These are phyloP conservation scores for Mycalesis mineus DNA, from an alignment of 2,888 invertebrate genomes.

Conservation along the genomic window DNA sequence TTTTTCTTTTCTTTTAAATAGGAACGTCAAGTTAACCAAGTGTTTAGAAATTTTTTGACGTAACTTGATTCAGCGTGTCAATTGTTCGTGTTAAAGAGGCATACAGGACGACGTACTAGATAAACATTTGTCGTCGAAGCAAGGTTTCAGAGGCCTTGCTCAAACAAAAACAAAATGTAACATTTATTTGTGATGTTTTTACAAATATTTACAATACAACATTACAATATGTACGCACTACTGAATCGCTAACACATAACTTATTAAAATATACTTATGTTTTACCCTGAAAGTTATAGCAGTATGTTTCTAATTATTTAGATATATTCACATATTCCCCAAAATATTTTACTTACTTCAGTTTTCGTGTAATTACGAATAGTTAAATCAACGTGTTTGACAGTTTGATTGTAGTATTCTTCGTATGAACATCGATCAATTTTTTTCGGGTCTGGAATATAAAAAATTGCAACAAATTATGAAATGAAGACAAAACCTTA, in stretches of 20 bases:
- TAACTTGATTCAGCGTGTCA: no score
- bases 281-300: no score
- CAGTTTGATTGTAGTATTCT: conserved; percentile 83
- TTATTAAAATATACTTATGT: no score
- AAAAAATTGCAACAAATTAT: neutral
- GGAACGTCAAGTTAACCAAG: no score
- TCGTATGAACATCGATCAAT: conserved; percentile 86
- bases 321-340: neutral
- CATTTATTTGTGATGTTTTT: neutral
- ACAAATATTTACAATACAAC: neutral
- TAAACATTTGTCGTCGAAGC: neutral
- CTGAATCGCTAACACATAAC: no score
- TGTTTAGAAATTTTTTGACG: no score
- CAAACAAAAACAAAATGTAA: neutral
- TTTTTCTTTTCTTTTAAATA: no score
- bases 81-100: no score
- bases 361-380: conserved; percentile 70
- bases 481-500: no score
- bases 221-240: no score
- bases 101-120: no score
- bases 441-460: conserved; percentile 62
- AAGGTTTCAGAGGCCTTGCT: neutral
- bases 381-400: conserved; percentile 80
- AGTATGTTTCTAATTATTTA: neutral
- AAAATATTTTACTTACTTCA: conserved; percentile 48